These are phyloP conservation scores for Xylocampa areola DNA, from an alignment of 2,888 invertebrate species.

Conservation along the genomic window DNA sequence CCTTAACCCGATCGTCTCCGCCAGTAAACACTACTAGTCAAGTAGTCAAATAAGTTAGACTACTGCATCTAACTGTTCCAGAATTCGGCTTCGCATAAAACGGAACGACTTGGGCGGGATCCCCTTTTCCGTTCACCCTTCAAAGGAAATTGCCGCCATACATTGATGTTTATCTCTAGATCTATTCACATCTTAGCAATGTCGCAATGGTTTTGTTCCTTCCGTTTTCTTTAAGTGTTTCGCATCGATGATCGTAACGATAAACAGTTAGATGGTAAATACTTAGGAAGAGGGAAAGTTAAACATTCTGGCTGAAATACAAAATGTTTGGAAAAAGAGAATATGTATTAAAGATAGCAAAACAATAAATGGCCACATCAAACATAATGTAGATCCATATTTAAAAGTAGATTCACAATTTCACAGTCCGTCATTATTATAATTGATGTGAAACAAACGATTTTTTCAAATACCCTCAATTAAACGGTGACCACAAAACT, in stretches of 20 bases:
- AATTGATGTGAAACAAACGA: not conserved
- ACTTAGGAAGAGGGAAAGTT: too few relatives aligned
- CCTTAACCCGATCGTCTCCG: not conserved
- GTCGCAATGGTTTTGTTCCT: conserved; percentile 69
- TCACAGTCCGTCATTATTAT: not conserved
- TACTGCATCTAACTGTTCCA: conserved; percentile 11
- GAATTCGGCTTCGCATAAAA: conserved; percentile 68
- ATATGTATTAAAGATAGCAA: too few relatives aligned
- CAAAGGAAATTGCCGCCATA: conserved; percentile 84
- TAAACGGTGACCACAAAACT: conserved; percentile 48
- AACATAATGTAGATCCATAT: not conserved
- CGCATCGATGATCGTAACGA: conserved; percentile 38
- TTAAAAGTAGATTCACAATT: too few relatives aligned
- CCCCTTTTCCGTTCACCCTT: conserved; percentile 80
- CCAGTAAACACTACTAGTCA: conserved; percentile 15
- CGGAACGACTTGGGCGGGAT: conserved; percentile 70
- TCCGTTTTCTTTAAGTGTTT: conserved; percentile 56
- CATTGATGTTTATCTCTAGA: conserved; percentile 83
- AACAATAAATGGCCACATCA: too few relatives aligned
- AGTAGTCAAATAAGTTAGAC: conserved; percentile 13
- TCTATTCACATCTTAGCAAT: conserved; percentile 81
- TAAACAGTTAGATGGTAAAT: conserved; percentile 33
- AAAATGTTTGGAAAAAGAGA: not conserved
- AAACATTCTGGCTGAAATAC: not conserved
- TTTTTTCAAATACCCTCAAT: conserved; percentile 37